Conservation (phyloP, 23 tunicate genomes). For the Styela plicata region DNA sequence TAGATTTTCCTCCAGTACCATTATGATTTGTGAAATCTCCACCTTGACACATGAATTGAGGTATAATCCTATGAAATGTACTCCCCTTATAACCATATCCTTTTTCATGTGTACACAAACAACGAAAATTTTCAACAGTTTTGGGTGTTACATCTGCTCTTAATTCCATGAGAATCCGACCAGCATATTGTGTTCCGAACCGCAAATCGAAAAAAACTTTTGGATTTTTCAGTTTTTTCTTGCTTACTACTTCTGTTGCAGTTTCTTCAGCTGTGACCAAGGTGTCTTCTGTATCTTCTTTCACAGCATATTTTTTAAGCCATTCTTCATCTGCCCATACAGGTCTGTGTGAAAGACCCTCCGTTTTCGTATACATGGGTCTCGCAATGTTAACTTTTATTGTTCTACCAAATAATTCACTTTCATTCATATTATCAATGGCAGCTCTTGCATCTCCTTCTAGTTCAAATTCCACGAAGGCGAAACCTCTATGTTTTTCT, state of each 20-base stretch:
- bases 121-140: slow-evolving; percentile 88
- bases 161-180: slow-evolving; percentile 80
- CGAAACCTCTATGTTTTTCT: slow-evolving; percentile 97
- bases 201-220: slow-evolving; percentile 86
- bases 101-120: slow-evolving; percentile 93
- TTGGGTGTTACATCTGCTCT: slow-evolving; percentile 91
- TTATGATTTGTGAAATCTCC: slow-evolving; percentile 94
- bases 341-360: slow-evolving; percentile 77
- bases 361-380: slow-evolving; percentile 88
- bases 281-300: slow-evolving; percentile 51
- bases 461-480: slow-evolving; percentile 84
- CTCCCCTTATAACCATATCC: slow-evolving; percentile 91
- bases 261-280: slow-evolving; percentile 27
- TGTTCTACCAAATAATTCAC: slow-evolving; percentile 94
- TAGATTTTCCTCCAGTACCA: slow-evolving; percentile 99
- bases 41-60: slow-evolving; percentile 99
- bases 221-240: slow-evolving; percentile 62
- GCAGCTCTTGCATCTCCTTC: slow-evolving; percentile 98
- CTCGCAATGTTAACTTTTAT: slow-evolving; percentile 88
- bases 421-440: slow-evolving; percentile 96
- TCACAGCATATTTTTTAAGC: slow-evolving; percentile 97
- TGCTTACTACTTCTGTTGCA: slow-evolving; percentile 21
- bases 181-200: slow-evolving; percentile 93
- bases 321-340: slow-evolving; percentile 99
- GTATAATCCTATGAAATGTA: slow-evolving; percentile 91